Conservation (phyloP, 2,113 vertebrate species). For the Ophiodon elongatus region DNA sequence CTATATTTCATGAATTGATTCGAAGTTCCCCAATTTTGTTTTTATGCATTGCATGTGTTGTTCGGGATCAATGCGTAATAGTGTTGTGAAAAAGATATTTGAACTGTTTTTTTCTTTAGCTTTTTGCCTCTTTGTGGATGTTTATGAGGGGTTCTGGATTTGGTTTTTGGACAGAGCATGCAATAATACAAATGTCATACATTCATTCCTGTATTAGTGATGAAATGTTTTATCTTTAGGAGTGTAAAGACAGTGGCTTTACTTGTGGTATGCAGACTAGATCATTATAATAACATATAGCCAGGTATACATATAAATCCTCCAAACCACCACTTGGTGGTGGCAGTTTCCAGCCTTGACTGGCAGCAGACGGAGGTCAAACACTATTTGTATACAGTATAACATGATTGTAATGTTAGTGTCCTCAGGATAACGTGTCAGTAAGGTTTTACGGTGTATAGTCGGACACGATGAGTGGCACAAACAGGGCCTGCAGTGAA, state of each 20-base stretch:
- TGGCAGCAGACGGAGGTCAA: conserved; percentile 23
- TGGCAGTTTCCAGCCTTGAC: conserved; percentile 61
- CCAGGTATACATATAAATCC: background rate
- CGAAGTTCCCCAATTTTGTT: background rate
- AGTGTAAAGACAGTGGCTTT: background rate
- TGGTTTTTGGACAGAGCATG: background rate
- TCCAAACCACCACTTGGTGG: conserved; percentile 63
- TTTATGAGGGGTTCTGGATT: background rate
- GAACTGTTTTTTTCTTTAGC: background rate
- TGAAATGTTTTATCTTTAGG: background rate
- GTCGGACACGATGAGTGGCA: background rate
- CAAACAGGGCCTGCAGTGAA: background rate
- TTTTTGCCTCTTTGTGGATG: background rate
- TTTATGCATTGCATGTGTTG: background rate
- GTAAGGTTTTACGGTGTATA: background rate
- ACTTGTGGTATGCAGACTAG: background rate
- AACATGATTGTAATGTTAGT: conserved; percentile 8
- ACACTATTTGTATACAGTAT: background rate
- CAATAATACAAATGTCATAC: background rate
- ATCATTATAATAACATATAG: background rate
- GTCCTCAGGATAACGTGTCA: background rate
- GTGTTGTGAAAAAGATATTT: background rate
- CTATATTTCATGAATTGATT: background rate
- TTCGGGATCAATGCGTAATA: background rate
- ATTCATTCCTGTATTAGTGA: background rate